These are phyloP conservation scores for Phyllotis vaccarum DNA, from an alignment of 2,797 vertebrate species.

Conservation along the genomic window DNA sequence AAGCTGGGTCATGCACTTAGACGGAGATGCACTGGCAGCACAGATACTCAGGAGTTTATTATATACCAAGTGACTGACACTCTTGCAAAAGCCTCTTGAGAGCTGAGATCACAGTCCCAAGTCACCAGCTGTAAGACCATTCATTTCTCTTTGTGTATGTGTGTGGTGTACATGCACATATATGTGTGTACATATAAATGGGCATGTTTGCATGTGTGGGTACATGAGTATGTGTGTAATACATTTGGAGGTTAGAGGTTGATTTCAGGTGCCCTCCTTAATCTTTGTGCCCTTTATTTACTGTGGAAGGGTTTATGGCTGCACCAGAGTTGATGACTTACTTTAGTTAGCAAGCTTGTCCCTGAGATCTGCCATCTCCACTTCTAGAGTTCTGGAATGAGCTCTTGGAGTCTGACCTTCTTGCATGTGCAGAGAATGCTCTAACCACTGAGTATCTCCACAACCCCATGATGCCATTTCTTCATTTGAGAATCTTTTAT, in stretches of 20 bases:
- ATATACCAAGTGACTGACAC: neutral
- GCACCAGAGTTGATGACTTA: neutral
- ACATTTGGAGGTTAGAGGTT: neutral
- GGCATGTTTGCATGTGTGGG: neutral
- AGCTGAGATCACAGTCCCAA: neutral
- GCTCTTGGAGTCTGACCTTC: neutral
- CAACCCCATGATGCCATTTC: neutral
- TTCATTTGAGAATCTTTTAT: constrained; percentile 22
- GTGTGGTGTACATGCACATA: too few relatives aligned
- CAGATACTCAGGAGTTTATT: neutral
- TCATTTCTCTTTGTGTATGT: neutral
- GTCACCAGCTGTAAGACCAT: neutral
- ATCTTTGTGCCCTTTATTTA: neutral
- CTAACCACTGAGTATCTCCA: neutral
- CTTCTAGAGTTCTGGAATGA: too few relatives aligned
- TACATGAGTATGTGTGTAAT: neutral
- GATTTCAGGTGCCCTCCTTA: neutral
- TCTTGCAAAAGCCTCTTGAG: neutral
- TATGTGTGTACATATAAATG: too few relatives aligned
- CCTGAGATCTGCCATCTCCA: too few relatives aligned
- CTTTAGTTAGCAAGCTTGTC: neutral
- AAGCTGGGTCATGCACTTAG: neutral
- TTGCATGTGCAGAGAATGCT: neutral
- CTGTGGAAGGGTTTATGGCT: neutral
- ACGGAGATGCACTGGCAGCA: neutral